Evolutionary conservation across 2,888 invertebrate species (phyloP).

Genomic region (Trichogramma dendrolimi): DNA sequence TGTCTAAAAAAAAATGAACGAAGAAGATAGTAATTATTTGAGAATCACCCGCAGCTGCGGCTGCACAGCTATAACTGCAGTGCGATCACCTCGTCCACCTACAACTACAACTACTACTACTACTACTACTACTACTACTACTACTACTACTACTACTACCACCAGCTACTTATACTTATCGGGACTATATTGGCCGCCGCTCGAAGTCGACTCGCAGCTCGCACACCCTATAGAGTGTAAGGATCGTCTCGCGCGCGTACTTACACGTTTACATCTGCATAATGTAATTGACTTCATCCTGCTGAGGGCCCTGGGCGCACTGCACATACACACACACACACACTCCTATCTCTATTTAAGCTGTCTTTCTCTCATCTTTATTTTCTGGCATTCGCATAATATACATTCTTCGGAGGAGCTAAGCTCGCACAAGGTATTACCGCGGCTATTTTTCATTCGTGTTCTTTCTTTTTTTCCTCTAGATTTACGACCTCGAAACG

Average conservation of each 20-base stretch:
- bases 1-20: too few relatives aligned
- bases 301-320: neutral
- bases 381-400: too few relatives aligned
- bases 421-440: neutral
- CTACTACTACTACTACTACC: too few relatives aligned
- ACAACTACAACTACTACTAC: too few relatives aligned
- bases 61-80: too few relatives aligned
- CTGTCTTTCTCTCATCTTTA: neutral
- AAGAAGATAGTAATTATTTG: too few relatives aligned
- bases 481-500: slow-evolving; percentile 14
- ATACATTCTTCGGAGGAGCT: neutral
- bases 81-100: too few relatives aligned
- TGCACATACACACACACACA: neutral
- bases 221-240: slow-evolving; percentile 1
- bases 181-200: neutral
- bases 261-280: slow-evolving; percentile 47
- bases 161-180: slow-evolving; percentile 5
- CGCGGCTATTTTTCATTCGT: neutral
- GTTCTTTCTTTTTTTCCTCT: neutral
- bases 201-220: slow-evolving; percentile 28
- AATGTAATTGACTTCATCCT: slow-evolving; percentile 45
- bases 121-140: too few relatives aligned
- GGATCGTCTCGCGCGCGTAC: slow-evolving; percentile 49
- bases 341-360: slow-evolving; percentile 8
- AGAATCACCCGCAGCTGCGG: too few relatives aligned